A percentile compares a stretch with the other conserved stretches of the same genome.
phyloP scores from a whole-genome alignment of 2,888 invertebrate species.

The Hedychridium roseum region DNA sequence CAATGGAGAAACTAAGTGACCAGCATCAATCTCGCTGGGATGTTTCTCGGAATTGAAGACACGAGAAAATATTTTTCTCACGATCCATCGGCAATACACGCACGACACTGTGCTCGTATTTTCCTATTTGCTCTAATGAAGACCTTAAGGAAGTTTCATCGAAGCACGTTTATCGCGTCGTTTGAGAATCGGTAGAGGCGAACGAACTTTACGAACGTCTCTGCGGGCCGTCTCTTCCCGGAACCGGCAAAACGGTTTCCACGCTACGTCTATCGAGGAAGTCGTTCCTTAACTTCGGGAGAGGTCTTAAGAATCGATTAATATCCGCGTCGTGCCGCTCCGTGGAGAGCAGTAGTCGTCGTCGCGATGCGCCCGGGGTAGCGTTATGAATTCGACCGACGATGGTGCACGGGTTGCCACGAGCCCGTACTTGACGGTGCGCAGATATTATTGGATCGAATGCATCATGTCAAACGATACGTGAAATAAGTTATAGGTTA shows the following conservation, averaged over 20 bases:
- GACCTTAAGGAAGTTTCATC: too few species aligned
- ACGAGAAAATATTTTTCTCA: too few species aligned
- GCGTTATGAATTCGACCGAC: slow-evolving; percentile 30
- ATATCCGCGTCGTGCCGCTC: slow-evolving; percentile 27
- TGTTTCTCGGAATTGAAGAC: too few species aligned
- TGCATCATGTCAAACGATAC: slow-evolving; percentile 65
- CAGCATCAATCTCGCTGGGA: too few species aligned
- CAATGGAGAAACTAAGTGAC: too few species aligned
- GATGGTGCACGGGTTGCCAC: background rate
- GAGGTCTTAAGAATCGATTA: slow-evolving; percentile 33
- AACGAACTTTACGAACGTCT: too few species aligned
- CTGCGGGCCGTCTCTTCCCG: too few species aligned
- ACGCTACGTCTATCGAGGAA: slow-evolving; percentile 20
- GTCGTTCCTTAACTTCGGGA: slow-evolving; percentile 8
- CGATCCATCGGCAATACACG: too few species aligned
- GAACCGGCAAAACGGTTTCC: slow-evolving; percentile 13
- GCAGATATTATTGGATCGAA: slow-evolving; percentile 65
- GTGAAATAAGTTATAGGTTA: slow-evolving; percentile 65
- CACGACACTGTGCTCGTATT: too few species aligned
- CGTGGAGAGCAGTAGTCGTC: slow-evolving; percentile 22
- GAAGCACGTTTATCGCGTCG: too few species aligned
- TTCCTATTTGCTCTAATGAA: too few species aligned
- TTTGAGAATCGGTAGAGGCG: too few species aligned
- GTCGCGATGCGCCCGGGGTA: slow-evolving; percentile 11
- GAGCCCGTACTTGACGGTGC: slow-evolving; percentile 26